A percentile compares a stretch with the other conserved stretches of the same genome.
Evolutionary conservation across 1,140 invertebrate species (phyloP).

Genomic region (Drosophila nasuta): DNA sequence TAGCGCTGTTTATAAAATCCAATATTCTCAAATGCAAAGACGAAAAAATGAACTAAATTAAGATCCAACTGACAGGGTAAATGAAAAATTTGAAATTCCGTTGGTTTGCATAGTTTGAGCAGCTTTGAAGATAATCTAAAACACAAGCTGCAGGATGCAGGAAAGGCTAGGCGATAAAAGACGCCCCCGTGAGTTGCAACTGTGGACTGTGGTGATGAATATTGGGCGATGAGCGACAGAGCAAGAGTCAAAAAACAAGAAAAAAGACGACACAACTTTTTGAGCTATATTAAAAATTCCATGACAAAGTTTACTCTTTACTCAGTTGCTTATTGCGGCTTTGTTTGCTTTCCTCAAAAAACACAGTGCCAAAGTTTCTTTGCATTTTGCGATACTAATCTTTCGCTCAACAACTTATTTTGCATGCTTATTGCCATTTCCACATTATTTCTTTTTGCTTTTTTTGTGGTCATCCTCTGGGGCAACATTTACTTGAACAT

Average conservation of each 20-base stretch:
- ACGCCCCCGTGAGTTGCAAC: slow-evolving; percentile 9
- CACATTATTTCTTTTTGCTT: slow-evolving; percentile 9
- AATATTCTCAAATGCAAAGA: slow-evolving; percentile 18
- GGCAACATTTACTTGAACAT: slow-evolving; percentile 17
- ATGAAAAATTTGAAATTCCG: slow-evolving; percentile 11
- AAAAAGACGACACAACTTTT: slow-evolving; percentile 34
- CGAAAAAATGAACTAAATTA: slow-evolving; percentile 7
- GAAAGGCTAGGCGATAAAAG: not conserved
- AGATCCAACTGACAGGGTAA: not conserved
- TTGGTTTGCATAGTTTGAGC: slow-evolving; percentile 32
- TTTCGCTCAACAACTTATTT: slow-evolving; percentile 14
- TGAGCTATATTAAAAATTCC: slow-evolving; percentile 67
- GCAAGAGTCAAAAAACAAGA: not conserved
- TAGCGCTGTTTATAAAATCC: slow-evolving; percentile 30
- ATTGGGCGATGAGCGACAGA: not conserved
- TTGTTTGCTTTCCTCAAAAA: slow-evolving; percentile 34
- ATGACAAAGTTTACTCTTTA: slow-evolving; percentile 52
- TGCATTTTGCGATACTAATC: slow-evolving; percentile 40
- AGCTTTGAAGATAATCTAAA: slow-evolving; percentile 39
- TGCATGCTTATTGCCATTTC: not conserved
- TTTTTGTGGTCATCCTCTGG: slow-evolving; percentile 13
- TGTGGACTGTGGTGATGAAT: not conserved
- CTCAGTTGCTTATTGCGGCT: slow-evolving; percentile 16
- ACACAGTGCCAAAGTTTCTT: slow-evolving; percentile 33
- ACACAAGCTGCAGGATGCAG: slow-evolving; percentile 51